Evolutionary conservation across 2,888 invertebrate genomes (phyloP).

Genomic region (Eristalis pertinax): DNA sequence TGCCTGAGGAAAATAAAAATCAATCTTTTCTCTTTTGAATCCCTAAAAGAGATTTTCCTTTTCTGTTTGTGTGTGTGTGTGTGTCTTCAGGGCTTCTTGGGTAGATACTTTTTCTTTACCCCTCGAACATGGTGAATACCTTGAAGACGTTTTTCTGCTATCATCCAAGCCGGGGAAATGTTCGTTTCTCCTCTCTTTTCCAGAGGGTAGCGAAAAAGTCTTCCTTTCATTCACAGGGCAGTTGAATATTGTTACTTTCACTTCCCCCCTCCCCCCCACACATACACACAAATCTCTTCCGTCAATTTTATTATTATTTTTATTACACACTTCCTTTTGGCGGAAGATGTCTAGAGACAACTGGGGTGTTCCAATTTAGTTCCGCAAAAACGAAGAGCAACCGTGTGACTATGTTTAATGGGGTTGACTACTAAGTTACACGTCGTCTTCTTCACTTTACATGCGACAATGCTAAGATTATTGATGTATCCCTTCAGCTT

Average conservation of each 20-base stretch:
- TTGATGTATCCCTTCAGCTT: not conserved
- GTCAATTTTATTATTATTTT: constrained; percentile 42
- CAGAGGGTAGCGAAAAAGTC: constrained; percentile 5
- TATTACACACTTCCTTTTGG: constrained; percentile 30
- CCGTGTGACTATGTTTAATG: constrained; percentile 34
- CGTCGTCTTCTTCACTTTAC: not conserved
- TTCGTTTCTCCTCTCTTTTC: not conserved
- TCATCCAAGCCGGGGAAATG: not conserved
- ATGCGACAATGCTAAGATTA: not conserved
- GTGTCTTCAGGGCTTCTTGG: not conserved
- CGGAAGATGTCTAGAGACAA: not conserved
- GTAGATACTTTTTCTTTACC: not conserved
- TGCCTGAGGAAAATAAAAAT: constrained; percentile 20
- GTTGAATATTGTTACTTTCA: constrained; percentile 11
- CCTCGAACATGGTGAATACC: not conserved
- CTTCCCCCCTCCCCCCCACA: too few species aligned
- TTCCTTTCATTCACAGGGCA: constrained; percentile 8
- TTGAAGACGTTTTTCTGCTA: not conserved
- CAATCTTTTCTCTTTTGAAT: constrained; percentile 28
- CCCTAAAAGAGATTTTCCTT: constrained; percentile 13
- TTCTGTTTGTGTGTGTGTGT: not conserved
- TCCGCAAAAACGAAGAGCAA: not conserved
- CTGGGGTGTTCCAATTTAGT: not conserved
- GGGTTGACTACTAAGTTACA: constrained; percentile 31
- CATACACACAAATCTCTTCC: constrained; percentile 24